Evolutionary conservation across 2,888 invertebrate genomes (phyloP), one percentile per base, ranked within the genome.

Genomic region (Tetranychus truncatus): DNA sequence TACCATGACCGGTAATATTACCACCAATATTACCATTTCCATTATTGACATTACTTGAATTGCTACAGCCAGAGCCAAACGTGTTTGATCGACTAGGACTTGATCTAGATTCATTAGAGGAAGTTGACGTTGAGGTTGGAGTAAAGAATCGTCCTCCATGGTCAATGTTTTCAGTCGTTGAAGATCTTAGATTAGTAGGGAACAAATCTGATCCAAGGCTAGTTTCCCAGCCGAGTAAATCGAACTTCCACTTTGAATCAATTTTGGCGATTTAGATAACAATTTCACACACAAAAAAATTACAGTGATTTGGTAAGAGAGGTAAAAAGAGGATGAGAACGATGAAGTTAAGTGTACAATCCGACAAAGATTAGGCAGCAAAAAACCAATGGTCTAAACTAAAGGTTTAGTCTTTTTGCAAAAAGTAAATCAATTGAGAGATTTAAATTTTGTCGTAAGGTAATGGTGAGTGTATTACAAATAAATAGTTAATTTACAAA

Each of bases 181-280:
- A 24, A 24, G 69, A 21, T 24, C 69, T n/a, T 21, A 24, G 55
- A 55, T 15, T 69, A 21, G 66, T 55, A 71, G 5, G 76, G 74
- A 73, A 21, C 66, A 34, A 55, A 4, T n/a, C 76, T 69, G n/a
- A 75, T 73, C 46, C 76, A 34, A 55, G 75, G 75, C 67, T 76
- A 75, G 76, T 75, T 76, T 69, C 69, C 69, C 69, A 69, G 69
- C 34, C 34, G 69, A 24, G 21, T 11, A 20, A 69, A 24, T 24
- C 69, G 21, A 24, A 24, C 9, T 69, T 69, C 69, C 69, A 69
- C n/a, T 20, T 69, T 4, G 69, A 20, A 69, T 69, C 69, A 69
- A 69, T 69, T 20, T 11, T 69, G 69, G 21, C 20, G 66, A 7
- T 66, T 18, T 69, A n/a, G 21, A 24, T 69, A 7, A 9, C 18